Evolutionary conservation across 2,888 invertebrate species (phyloP).

Genomic region (Trichacis sp.): DNA sequence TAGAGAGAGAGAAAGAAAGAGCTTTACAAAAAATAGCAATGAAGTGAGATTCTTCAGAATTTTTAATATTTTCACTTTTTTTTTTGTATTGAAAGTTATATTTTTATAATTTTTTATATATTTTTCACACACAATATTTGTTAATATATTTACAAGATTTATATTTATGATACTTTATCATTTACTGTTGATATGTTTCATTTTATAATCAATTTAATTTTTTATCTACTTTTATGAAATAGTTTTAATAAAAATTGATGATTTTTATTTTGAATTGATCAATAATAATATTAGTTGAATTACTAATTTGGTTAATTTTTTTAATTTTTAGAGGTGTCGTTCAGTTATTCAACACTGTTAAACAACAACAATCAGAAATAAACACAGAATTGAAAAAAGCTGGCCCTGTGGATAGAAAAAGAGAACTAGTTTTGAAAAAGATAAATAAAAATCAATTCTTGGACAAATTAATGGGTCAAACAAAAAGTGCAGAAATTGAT

Average conservation of each 20-base stretch:
- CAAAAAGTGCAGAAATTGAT: constrained; percentile 65
- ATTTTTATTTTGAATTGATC: too few species aligned
- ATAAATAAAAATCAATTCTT: constrained; percentile 83
- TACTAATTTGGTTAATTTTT: too few species aligned
- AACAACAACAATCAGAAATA: constrained; percentile 84
- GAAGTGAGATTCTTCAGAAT: constrained; percentile 70
- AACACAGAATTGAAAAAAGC: constrained; percentile 76
- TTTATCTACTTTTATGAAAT: too few species aligned
- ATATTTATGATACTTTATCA: too few species aligned
- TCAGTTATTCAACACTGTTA: constrained; percentile 91
- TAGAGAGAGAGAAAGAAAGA: constrained; percentile 83
- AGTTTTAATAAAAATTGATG: background rate
- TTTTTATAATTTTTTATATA: too few species aligned
- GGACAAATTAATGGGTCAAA: constrained; percentile 80
- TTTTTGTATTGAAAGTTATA: too few species aligned
- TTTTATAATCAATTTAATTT: too few species aligned
- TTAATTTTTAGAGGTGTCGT: constrained; percentile 88
- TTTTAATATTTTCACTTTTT: too few species aligned
- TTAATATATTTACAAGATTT: too few species aligned
- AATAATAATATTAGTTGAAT: constrained; percentile 4
- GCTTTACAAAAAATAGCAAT: constrained; percentile 86
- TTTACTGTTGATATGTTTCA: too few species aligned
- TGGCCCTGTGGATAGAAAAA: constrained; percentile 74
- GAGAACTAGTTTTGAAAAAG: constrained; percentile 81
- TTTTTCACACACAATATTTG: too few species aligned